Conservation (phyloP, 2,888 invertebrate genomes). For the Harmothoe impar region DNA sequence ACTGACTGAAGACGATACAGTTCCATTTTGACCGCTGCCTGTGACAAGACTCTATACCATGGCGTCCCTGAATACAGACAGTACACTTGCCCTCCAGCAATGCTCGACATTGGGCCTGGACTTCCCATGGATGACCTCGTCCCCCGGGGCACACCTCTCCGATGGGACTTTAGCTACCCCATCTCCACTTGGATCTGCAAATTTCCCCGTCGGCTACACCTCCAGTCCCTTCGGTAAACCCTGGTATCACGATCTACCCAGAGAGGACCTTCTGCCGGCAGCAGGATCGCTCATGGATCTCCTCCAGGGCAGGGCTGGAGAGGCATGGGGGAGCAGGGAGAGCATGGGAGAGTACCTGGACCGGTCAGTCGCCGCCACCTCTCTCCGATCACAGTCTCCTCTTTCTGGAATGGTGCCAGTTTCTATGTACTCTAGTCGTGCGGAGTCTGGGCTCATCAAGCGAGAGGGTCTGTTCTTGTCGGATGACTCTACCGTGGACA, state of each 20-base stretch:
- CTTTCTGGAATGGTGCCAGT: neutral
- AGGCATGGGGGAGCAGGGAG: neutral
- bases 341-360: neutral
- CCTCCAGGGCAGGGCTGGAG: neutral
- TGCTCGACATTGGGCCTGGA: neutral
- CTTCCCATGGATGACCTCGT: conserved; percentile 21
- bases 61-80: neutral
- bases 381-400: neutral
- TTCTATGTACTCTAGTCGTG: neutral
- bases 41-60: neutral
- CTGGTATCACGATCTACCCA: neutral
- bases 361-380: neutral
- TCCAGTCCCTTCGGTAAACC: neutral
- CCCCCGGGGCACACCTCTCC: neutral
- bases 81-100: neutral
- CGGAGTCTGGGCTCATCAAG: neutral
- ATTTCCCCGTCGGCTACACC: neutral
- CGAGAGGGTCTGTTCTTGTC: too few species aligned
- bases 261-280: neutral
- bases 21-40: neutral
- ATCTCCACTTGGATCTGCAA: neutral
- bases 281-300: neutral
- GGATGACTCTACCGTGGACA: neutral
- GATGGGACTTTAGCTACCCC: too few species aligned
- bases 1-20: neutral